phyloP scores from a whole-genome alignment of 1,140 invertebrate species.

The Achatina immaculata region DNA sequence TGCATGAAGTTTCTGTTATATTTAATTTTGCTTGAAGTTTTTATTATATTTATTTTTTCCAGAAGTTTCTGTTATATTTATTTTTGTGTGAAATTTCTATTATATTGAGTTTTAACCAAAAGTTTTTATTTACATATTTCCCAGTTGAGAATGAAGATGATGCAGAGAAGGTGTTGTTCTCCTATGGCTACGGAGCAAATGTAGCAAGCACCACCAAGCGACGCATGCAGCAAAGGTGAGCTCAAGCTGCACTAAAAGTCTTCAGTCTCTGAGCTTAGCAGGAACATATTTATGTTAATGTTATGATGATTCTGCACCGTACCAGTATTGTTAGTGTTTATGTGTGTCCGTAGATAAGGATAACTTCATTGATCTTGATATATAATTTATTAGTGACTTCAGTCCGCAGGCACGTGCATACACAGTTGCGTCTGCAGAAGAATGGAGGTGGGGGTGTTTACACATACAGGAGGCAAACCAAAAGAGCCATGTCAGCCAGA shows the following conservation, averaged over 20 bases:
- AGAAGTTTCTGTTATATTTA: neutral
- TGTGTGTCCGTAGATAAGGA: too few relatives aligned
- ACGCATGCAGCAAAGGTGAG: constrained; percentile 69
- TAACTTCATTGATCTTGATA: too few relatives aligned
- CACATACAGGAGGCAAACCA: too few relatives aligned
- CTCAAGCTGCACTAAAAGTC: neutral
- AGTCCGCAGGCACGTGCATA: too few relatives aligned
- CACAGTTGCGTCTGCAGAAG: too few relatives aligned
- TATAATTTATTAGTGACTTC: too few relatives aligned
- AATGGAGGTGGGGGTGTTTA: too few relatives aligned
- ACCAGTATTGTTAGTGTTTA: too few relatives aligned
- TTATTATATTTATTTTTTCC: neutral
- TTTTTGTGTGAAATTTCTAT: constrained; percentile 7
- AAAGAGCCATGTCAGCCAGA: too few relatives aligned
- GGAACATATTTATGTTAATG: neutral
- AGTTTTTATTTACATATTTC: neutral
- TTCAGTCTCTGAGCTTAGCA: neutral
- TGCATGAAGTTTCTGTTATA: too few relatives aligned
- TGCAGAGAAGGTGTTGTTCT: constrained; percentile 69
- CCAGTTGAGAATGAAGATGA: constrained; percentile 69
- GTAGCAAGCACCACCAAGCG: constrained; percentile 69
- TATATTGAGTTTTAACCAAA: neutral
- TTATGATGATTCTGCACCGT: too few relatives aligned
- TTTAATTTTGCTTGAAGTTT: too few relatives aligned
- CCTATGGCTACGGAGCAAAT: constrained; percentile 71